A percentile compares a stretch with the other conserved stretches of the same genome.
Evolutionary conservation across 1,140 invertebrate species (phyloP).

Genomic region (Globodera rostochiensis): DNA sequence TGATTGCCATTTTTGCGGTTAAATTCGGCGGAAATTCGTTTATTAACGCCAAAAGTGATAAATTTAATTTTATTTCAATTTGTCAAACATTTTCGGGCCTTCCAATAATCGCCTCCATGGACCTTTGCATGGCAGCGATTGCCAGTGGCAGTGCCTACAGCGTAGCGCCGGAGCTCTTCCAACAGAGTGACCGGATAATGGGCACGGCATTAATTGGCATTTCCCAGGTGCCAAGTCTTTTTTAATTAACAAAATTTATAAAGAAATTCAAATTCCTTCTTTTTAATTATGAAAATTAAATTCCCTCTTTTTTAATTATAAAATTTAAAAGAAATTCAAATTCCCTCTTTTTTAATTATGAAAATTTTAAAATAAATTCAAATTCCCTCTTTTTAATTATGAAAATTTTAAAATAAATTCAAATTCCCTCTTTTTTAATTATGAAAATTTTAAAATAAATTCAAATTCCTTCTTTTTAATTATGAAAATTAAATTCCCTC

Average conservation of each 20-base stretch:
- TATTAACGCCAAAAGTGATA: slow-evolving; percentile 1
- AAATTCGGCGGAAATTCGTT: slow-evolving; percentile 10
- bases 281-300: not conserved
- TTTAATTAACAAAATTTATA: slow-evolving; percentile 4
- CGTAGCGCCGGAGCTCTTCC: slow-evolving; percentile 46
- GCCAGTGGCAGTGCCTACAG: slow-evolving; percentile 52
- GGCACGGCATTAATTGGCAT: slow-evolving; percentile 49
- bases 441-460: too few species aligned
- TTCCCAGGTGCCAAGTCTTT: slow-evolving; percentile 37
- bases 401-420: too few species aligned
- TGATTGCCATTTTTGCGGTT: slow-evolving; percentile 6
- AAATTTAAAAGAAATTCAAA: too few species aligned
- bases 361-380: too few species aligned
- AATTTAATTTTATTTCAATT: not conserved
- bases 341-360: too few species aligned
- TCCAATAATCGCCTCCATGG: slow-evolving; percentile 42
- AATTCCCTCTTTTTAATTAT: too few species aligned
- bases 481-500: too few species aligned
- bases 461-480: too few species aligned
- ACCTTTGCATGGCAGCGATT: slow-evolving; percentile 46
- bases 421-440: too few species aligned
- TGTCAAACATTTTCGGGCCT: slow-evolving; percentile 25
- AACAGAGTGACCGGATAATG: slow-evolving; percentile 43
- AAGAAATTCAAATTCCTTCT: not conserved
- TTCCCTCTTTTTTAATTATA: not conserved